These are phyloP conservation scores for Stenoptilia bipunctidactyla DNA, from an alignment of 2,888 invertebrate species.

Conservation along the genomic window DNA sequence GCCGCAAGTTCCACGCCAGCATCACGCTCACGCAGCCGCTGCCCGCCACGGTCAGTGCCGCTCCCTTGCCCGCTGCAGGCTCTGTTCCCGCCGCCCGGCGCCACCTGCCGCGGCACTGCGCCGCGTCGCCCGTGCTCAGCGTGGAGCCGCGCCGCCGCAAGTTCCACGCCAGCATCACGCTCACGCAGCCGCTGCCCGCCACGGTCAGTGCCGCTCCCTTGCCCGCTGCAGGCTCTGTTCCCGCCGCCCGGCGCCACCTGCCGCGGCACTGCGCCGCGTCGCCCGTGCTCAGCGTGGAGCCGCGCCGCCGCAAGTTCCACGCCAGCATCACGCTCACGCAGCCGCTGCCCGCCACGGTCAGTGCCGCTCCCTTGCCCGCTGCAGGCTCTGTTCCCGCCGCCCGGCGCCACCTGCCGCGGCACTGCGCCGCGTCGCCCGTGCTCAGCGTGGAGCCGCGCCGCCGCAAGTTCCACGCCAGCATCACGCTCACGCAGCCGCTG, in stretches of 20 bases:
- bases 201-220: background rate
- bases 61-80: no score
- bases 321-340: constrained; percentile 97
- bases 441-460: constrained; percentile 98
- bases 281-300: constrained; percentile 90
- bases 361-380: constrained; percentile 48
- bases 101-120: constrained; percentile 69
- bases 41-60: constrained; percentile 38
- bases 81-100: constrained; percentile 88
- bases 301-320: constrained; percentile 97
- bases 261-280: constrained; percentile 71
- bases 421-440: constrained; percentile 71
- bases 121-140: constrained; percentile 82
- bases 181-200: constrained; percentile 87
- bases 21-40: constrained; percentile 96
- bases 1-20: constrained; percentile 98
- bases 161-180: constrained; percentile 98
- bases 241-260: constrained; percentile 87
- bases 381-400: no score
- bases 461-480: constrained; percentile 98
- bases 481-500: constrained; percentile 94
- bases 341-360: constrained; percentile 70
- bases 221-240: no score
- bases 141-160: constrained; percentile 97
- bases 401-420: constrained; percentile 76